Evolutionary conservation across 2,888 invertebrate genomes (phyloP).

Genomic region (Netelia fuscicornis): DNA sequence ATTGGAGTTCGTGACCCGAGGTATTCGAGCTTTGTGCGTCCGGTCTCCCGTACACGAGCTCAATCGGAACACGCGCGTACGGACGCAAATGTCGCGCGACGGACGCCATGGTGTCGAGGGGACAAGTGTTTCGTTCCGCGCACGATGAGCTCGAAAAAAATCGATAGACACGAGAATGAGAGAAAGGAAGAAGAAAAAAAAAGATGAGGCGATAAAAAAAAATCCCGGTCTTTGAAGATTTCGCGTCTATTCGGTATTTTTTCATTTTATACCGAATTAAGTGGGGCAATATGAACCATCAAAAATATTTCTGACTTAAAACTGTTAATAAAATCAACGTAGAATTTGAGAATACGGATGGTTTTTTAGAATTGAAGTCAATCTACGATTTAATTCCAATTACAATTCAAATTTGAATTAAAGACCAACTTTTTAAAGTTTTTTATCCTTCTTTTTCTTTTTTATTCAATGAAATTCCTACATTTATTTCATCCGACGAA

Average conservation of each 20-base stretch:
- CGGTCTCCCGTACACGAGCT: conserved; percentile 16
- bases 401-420: neutral
- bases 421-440: neutral
- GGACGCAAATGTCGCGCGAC: conserved; percentile 54
- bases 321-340: neutral
- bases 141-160: conserved; percentile 5
- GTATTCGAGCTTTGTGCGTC: conserved; percentile 34
- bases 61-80: neutral
- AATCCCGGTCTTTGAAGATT: conserved; percentile 19
- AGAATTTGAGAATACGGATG: neutral
- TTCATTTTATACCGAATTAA: neutral
- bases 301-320: neutral
- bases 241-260: conserved; percentile 9
- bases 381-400: neutral
- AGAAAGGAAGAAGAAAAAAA: neutral
- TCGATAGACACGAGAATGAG: neutral
- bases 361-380: too few species aligned
- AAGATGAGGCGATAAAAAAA: conserved; percentile 14
- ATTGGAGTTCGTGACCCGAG: conserved; percentile 51
- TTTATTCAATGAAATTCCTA: neutral
- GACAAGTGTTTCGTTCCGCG: neutral
- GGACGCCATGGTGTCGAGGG: conserved; percentile 22
- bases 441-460: neutral
- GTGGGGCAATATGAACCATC: too few species aligned
- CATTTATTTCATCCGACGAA: neutral